Percentiles rank a stretch among this genome's conserved stretches.
Evolutionary conservation across 2,113 vertebrate genomes (phyloP).

Genomic region (Gymnorhina tibicen): DNA sequence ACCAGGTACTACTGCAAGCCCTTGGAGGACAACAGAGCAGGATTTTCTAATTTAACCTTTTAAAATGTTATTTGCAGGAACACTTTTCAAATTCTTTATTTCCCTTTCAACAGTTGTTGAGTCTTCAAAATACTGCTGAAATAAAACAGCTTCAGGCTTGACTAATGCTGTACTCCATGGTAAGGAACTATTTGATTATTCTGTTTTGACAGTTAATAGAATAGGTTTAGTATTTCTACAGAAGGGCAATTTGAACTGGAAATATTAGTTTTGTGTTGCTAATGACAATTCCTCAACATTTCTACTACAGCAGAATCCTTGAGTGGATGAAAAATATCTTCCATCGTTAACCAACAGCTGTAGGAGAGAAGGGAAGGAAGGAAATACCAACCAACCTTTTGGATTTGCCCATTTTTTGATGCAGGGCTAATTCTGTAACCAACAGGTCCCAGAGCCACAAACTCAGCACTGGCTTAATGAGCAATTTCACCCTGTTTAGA

Average conservation of each 20-base stretch:
- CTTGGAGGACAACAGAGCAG: constrained; percentile 8
- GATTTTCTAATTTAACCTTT: constrained; percentile 59
- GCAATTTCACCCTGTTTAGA: background rate
- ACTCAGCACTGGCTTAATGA: background rate
- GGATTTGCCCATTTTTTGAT: background rate
- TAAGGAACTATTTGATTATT: background rate
- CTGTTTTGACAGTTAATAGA: background rate
- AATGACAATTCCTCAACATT: background rate
- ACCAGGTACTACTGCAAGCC: background rate
- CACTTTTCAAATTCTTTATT: background rate
- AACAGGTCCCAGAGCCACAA: background rate
- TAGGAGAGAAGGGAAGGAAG: background rate
- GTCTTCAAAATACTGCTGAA: constrained; percentile 15
- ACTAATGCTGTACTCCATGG: background rate
- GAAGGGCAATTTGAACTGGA: background rate
- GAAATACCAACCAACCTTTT: background rate
- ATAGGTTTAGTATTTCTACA: background rate
- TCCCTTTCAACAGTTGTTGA: constrained; percentile 24
- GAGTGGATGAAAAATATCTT: background rate
- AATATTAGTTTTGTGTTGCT: background rate
- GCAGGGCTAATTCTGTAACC: background rate
- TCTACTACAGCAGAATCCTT: background rate
- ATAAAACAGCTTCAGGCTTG: constrained; percentile 13
- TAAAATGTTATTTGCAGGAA: constrained; percentile 38
- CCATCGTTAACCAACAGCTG: background rate